These are phyloP conservation scores for Excalfactoria chinensis DNA, from an alignment of 2,113 vertebrate species.

Conservation along the genomic window DNA sequence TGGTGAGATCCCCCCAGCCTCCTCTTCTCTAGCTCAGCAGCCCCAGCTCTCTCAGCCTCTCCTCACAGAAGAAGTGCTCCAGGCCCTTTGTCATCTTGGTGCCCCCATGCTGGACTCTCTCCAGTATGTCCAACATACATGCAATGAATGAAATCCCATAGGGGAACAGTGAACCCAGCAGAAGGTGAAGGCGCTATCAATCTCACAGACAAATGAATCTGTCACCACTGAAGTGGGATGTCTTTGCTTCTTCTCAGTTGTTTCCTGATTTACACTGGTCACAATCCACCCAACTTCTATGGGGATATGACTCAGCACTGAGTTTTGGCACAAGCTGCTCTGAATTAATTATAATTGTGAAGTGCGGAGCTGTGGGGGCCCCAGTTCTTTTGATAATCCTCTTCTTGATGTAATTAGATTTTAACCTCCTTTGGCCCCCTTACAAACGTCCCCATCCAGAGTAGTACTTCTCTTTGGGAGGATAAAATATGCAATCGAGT, in stretches of 20 bases:
- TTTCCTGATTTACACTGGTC: neutral
- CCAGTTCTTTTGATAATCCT: constrained; percentile 8
- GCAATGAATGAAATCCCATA: neutral
- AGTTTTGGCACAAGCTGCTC: constrained; percentile 20
- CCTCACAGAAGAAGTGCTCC: neutral
- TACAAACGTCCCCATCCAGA: neutral
- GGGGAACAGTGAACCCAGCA: neutral
- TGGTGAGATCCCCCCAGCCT: neutral
- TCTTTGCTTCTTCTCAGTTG: neutral
- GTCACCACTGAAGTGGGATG: neutral
- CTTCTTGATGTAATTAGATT: neutral
- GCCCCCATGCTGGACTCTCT: neutral
- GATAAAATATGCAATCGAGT: constrained; percentile 64
- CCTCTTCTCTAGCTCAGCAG: neutral
- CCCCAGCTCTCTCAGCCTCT: neutral
- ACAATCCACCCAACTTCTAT: neutral
- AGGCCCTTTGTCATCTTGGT: neutral
- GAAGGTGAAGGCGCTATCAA: neutral
- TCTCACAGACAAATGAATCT: neutral
- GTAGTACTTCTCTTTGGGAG: neutral
- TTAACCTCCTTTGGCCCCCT: neutral
- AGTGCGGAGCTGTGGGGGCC: neutral
- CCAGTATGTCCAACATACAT: neutral
- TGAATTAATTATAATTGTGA: constrained; percentile 18
- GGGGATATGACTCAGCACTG: neutral